Evolutionary conservation across 1,140 invertebrate species (phyloP).

Genomic region (Patella vulgata): DNA sequence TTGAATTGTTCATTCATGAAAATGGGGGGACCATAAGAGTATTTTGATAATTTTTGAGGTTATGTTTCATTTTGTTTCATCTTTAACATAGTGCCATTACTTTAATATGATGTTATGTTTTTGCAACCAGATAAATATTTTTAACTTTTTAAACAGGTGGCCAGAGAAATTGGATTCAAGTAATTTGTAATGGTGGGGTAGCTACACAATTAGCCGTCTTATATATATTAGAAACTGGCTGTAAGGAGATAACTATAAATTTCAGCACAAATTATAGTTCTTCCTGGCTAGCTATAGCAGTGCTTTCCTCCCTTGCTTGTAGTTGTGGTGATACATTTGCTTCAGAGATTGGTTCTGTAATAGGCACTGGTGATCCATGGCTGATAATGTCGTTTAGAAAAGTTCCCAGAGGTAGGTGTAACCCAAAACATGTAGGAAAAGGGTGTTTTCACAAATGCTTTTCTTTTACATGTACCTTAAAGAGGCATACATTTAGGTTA

Average conservation of each 20-base stretch:
- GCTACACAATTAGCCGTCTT: slow-evolving; percentile 81
- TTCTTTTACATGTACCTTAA: no score
- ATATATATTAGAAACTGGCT: slow-evolving; percentile 82
- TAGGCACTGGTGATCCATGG: slow-evolving; percentile 75
- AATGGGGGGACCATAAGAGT: no score
- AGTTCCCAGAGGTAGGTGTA: slow-evolving; percentile 78
- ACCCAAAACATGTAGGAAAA: not conserved
- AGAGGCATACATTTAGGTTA: no score
- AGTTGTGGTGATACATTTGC: slow-evolving; percentile 93
- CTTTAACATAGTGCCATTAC: no score
- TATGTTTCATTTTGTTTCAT: no score
- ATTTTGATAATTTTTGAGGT: no score
- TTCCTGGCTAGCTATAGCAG: slow-evolving; percentile 81
- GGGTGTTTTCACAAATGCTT: not conserved
- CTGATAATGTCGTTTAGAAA: slow-evolving; percentile 80
- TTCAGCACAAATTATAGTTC: slow-evolving; percentile 80
- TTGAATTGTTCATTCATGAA: no score
- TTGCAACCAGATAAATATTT: no score
- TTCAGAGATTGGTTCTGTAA: slow-evolving; percentile 85
- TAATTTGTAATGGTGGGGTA: slow-evolving; percentile 89
- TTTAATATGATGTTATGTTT: no score
- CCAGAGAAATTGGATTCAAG: slow-evolving; percentile 90
- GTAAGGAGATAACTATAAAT: slow-evolving; percentile 81
- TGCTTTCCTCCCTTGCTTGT: slow-evolving; percentile 83
- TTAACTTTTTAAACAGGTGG: no score